phyloP scores from a whole-genome alignment of 2,113 vertebrate genomes.

The Pelecanoides urinatrix region DNA sequence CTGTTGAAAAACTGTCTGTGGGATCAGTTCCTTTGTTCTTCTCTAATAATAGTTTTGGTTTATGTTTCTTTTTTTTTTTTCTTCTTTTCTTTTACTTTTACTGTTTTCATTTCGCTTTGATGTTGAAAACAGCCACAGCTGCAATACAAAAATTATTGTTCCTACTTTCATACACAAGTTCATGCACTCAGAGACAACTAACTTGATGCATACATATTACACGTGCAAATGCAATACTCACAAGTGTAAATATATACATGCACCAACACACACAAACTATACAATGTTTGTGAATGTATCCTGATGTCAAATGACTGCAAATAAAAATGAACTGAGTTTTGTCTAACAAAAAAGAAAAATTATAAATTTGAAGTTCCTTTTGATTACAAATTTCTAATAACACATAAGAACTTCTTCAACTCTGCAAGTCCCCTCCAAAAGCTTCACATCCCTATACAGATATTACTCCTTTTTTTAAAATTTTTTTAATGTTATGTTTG shows the following conservation, averaged over 20 bases:
- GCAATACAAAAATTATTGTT: conserved; percentile 49
- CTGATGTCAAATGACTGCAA: background rate
- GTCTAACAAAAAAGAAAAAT: background rate
- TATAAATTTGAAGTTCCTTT: background rate
- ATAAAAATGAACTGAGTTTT: background rate
- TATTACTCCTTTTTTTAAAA: background rate
- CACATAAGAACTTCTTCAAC: background rate
- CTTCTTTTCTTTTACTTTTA: conserved; percentile 50
- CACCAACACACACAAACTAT: background rate
- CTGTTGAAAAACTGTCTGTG: conserved; percentile 56
- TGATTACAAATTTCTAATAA: background rate
- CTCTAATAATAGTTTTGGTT: conserved; percentile 62
- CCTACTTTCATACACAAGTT: conserved; percentile 39
- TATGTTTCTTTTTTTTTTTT: conserved; percentile 17
- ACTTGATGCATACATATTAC: background rate
- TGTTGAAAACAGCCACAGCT: conserved; percentile 57
- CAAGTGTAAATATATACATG: background rate
- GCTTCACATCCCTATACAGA: background rate
- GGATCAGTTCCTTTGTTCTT: conserved; percentile 66
- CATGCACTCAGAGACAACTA: conserved; percentile 28
- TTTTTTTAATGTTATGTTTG: background rate
- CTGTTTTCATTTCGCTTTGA: conserved; percentile 46
- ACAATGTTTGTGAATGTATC: background rate
- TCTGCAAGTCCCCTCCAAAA: background rate
- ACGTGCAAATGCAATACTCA: background rate